Evolutionary conservation across 2,113 vertebrate genomes (phyloP).

Genomic region (Thalassarche chlororhynchos): DNA sequence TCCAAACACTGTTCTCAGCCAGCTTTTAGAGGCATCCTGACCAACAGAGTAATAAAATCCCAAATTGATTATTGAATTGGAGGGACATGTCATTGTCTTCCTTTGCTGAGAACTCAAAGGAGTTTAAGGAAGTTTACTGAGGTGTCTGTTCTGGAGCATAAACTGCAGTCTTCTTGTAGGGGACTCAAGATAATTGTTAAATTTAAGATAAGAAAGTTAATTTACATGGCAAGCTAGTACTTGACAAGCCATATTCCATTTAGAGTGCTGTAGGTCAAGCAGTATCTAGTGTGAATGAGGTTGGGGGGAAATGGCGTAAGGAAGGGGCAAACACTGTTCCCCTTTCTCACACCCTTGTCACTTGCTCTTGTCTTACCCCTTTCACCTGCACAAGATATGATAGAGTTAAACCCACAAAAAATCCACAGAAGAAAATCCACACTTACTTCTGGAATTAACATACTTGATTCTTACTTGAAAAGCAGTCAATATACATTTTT

Average conservation of each 20-base stretch:
- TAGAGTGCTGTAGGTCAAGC: background rate
- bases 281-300: background rate
- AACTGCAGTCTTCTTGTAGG: background rate
- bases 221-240: background rate
- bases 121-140: background rate
- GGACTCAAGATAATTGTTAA: background rate
- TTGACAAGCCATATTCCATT: background rate
- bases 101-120: background rate
- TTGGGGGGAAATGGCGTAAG: background rate
- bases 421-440: background rate
- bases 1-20: background rate
- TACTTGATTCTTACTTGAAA: background rate
- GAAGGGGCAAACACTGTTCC: background rate
- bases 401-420: background rate
- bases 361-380: background rate
- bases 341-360: background rate
- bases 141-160: background rate
- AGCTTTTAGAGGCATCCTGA: background rate
- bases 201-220: background rate
- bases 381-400: background rate
- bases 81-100: background rate
- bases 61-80: background rate
- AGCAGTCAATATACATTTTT: background rate
- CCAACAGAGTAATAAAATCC: background rate
- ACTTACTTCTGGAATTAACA: background rate